Evolutionary conservation across 2,113 vertebrate genomes (phyloP).

Genomic region (Austrofundulus limnaeus): DNA sequence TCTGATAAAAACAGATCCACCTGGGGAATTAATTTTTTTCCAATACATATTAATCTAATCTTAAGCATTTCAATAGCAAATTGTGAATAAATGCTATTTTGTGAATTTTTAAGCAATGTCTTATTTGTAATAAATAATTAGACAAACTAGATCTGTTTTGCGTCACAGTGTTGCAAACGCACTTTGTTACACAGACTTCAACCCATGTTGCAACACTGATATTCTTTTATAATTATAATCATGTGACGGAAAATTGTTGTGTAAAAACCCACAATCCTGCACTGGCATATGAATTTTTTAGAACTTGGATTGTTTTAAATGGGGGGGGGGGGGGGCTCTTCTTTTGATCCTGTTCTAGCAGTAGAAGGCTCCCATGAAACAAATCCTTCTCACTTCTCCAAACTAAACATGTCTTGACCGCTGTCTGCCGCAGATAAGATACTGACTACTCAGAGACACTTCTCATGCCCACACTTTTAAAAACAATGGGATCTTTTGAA

Average conservation of each 20-base stretch:
- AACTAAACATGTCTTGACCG: neutral
- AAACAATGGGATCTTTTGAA: neutral
- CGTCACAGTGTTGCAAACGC: neutral
- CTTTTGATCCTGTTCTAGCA: neutral
- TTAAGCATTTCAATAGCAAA: too few relatives aligned
- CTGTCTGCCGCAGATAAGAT: neutral
- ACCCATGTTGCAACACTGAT: neutral
- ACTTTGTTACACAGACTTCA: neutral
- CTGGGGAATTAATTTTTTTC: too few relatives aligned
- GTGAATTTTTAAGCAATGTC: neutral
- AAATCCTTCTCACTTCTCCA: neutral
- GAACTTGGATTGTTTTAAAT: too few relatives aligned
- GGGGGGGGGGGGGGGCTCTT: too few relatives aligned
- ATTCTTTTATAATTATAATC: neutral
- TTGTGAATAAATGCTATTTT: too few relatives aligned
- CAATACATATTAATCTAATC: too few relatives aligned
- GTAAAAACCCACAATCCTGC: neutral
- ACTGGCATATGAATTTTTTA: neutral
- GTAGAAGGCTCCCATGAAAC: neutral
- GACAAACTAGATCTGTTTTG: neutral
- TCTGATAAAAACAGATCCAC: too few relatives aligned
- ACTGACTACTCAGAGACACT: neutral
- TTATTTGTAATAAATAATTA: neutral
- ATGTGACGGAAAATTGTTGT: neutral
- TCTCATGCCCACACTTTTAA: neutral